A percentile compares a stretch with the other conserved stretches of the same genome.
These are phyloP conservation scores for Argynnis bischoffii DNA, from an alignment of 2,888 invertebrate genomes.

Conservation along the genomic window DNA sequence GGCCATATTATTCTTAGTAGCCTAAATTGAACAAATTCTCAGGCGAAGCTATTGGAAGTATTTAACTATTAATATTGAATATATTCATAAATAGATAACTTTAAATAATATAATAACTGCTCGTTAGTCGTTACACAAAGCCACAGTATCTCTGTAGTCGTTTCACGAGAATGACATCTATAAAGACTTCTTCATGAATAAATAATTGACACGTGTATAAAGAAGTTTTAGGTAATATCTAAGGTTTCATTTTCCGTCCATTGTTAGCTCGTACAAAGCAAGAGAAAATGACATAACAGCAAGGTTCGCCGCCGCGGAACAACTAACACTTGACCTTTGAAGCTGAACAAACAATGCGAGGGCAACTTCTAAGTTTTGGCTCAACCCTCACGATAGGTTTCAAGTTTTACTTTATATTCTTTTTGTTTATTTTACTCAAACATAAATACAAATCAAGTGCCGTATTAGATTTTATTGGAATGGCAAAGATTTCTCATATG, in stretches of 20 bases:
- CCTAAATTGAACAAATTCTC: too few species aligned
- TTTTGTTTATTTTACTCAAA: neutral
- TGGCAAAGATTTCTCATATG: too few species aligned
- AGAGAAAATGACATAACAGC: conserved; percentile 28
- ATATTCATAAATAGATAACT: too few species aligned
- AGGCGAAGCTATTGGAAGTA: too few species aligned
- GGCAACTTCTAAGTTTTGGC: conserved; percentile 27
- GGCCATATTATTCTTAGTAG: too few species aligned
- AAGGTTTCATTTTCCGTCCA: conserved; percentile 8
- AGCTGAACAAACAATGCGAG: conserved; percentile 33
- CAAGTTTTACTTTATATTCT: neutral
- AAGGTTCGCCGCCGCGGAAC: conserved; percentile 19
- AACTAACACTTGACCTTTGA: conserved; percentile 35
- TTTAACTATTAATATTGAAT: too few species aligned
- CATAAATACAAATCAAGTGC: too few species aligned
- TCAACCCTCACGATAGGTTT: conserved; percentile 26
- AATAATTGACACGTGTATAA: conserved; percentile 6
- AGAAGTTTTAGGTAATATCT: conserved; percentile 7
- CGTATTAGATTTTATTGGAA: too few species aligned
- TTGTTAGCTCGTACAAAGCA: conserved; percentile 20
- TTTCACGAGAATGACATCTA: neutral
- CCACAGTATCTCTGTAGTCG: too few species aligned
- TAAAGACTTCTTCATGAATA: neutral
- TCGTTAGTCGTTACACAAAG: too few species aligned
- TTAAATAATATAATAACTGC: too few species aligned